Evolutionary conservation across 2,888 invertebrate genomes (phyloP).

Genomic region (Lasiommata megera): DNA sequence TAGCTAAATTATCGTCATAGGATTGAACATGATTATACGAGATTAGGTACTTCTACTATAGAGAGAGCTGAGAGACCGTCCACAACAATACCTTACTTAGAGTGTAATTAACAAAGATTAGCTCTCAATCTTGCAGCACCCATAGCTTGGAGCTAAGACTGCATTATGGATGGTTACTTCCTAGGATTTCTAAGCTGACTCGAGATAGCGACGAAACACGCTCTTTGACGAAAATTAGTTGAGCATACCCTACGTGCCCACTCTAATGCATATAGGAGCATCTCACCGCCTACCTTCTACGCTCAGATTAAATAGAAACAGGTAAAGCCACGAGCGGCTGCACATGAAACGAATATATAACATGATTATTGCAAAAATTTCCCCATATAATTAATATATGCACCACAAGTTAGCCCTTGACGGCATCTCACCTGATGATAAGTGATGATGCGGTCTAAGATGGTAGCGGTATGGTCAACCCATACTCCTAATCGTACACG

Average conservation of each 20-base stretch:
- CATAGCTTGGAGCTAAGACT: conserved; percentile 29
- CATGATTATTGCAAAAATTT: too few species aligned
- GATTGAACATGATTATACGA: not conserved
- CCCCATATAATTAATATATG: too few species aligned
- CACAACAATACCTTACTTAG: conserved; percentile 34
- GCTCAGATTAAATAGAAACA: not conserved
- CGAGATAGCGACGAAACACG: conserved; percentile 26
- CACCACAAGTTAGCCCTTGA: too few species aligned
- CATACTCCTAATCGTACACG: too few species aligned
- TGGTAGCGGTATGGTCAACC: too few species aligned
- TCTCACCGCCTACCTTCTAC: not conserved
- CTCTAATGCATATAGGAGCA: conserved; percentile 8
- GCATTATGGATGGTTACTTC: conserved; percentile 26
- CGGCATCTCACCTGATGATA: too few species aligned
- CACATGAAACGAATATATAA: too few species aligned
- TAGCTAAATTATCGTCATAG: not conserved
- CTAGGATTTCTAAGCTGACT: conserved; percentile 26
- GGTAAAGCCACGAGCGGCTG: too few species aligned
- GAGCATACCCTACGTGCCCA: conserved; percentile 5
- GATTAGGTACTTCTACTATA: not conserved
- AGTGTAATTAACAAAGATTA: conserved; percentile 61
- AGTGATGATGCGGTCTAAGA: too few species aligned
- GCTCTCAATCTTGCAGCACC: conserved; percentile 45
- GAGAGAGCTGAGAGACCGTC: conserved; percentile 10
- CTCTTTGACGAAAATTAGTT: conserved; percentile 29